phyloP scores from a whole-genome alignment of 2,888 invertebrate genomes.

The Aporophyla lueneburgensis region DNA sequence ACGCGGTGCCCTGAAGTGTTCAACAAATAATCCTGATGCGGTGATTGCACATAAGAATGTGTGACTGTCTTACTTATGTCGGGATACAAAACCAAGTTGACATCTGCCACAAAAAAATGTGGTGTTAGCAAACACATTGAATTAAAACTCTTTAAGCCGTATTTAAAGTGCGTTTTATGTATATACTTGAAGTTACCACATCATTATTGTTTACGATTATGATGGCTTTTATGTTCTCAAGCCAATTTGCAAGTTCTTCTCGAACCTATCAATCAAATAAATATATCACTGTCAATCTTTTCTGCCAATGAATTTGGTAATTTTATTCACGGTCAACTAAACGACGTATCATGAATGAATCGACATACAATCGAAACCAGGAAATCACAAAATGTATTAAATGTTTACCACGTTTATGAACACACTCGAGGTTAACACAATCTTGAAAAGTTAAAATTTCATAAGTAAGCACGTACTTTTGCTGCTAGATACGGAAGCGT shows the following conservation, averaged over 20 bases:
- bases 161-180: background rate
- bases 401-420: constrained; percentile 22
- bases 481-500: constrained; percentile 35
- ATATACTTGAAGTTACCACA: background rate
- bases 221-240: background rate
- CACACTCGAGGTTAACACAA: constrained; percentile 35
- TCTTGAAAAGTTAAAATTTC: constrained; percentile 38
- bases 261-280: background rate
- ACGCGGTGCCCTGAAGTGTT: constrained; percentile 51
- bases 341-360: constrained; percentile 13
- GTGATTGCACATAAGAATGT: constrained; percentile 49
- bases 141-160: background rate
- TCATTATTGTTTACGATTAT: background rate
- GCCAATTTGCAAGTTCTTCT: background rate
- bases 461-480: constrained; percentile 38
- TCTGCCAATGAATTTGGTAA: background rate
- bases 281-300: background rate
- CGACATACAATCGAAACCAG: constrained; percentile 26
- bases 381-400: constrained; percentile 20
- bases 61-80: background rate
- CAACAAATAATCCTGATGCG: constrained; percentile 56
- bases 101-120: background rate
- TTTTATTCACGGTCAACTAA: constrained; percentile 26
- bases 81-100: constrained; percentile 15
- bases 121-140: background rate